Conservation (phyloP, 2,797 vertebrate genomes). For the Nothura maculosa region DNA sequence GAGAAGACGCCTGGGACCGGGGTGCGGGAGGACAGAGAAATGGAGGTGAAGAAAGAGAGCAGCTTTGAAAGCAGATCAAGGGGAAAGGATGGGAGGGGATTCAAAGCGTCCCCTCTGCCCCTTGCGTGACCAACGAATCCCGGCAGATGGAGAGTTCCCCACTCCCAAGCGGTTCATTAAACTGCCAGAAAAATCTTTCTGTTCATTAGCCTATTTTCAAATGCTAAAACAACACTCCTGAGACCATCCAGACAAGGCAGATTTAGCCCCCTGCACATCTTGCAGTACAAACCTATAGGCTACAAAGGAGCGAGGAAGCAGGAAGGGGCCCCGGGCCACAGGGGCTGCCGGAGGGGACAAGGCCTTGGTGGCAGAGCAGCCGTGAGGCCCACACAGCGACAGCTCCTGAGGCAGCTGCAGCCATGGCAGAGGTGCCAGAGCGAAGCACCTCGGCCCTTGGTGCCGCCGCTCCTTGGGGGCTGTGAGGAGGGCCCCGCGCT, state of each 20-base stretch:
- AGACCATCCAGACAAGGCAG: neutral
- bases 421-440: neutral
- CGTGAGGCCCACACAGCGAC: neutral
- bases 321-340: neutral
- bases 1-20: neutral
- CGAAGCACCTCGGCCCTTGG: neutral
- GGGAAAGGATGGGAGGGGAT: neutral
- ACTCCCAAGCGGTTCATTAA: neutral
- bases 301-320: neutral
- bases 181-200: conserved; percentile 29
- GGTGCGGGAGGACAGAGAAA: neutral
- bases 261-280: conserved; percentile 13
- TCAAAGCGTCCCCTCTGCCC: neutral
- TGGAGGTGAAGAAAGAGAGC: neutral
- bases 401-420: neutral
- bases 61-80: conserved; percentile 10
- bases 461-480: neutral
- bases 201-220: conserved; percentile 35
- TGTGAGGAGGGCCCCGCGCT: neutral
- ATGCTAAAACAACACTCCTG: conserved; percentile 26
- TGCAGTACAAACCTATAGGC: neutral
- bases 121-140: neutral
- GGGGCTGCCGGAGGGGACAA: accelerated
- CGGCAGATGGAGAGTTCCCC: neutral
- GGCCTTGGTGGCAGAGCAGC: neutral